Evolutionary conservation across 2,888 invertebrate species (phyloP), one percentile per base, ranked within the genome.

Genomic region (Mesochorus sp.): DNA sequence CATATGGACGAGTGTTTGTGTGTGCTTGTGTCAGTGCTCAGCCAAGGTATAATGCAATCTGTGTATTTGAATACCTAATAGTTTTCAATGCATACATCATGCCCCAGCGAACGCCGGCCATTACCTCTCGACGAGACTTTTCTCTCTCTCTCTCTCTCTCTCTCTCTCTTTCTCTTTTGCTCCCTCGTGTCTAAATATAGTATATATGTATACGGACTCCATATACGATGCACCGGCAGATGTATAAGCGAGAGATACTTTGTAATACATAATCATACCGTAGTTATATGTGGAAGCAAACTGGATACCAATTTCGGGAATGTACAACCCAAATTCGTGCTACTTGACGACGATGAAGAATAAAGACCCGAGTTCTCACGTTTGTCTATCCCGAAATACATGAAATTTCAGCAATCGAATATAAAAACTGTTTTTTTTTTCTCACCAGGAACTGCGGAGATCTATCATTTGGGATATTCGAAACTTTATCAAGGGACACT

Each of bases 51-150:
- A 88, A 88, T 88, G 85, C 87, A 88, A 88, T 88, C 85, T 85
- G 82, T 82, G 86, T 87, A 88, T 88, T 88, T 88, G 88, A 88
- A 88, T 88, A 88, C 84, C 87, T 88, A 88, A 88, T 88, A 87
- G 88, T 87, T 88, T 88, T 88, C 88, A 87, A 88, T 88, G 88
- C 88, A 88, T 88, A 88, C 85, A 88, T 88, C 87, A 88, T 85
- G 82, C 83, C 83, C 83, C 84, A 74, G 34, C 78, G 86, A 88
- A 88, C 82, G 86, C 82, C 55, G 59, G 64, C 86, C 83, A 85
- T 86, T 86, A 86, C 81, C 83, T 81, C 57, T 82, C 67, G 81
- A 81, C 84, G 82, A 81, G 81, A n/a, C n/a, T n/a, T n/a, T n/a
- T 84, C 84, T 85, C 77, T 59, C 49, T 74, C 12, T 17, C 70